These are phyloP conservation scores for Muricea muricata DNA, from an alignment of 92 coral and sea anemone genomes.

Conservation along the genomic window DNA sequence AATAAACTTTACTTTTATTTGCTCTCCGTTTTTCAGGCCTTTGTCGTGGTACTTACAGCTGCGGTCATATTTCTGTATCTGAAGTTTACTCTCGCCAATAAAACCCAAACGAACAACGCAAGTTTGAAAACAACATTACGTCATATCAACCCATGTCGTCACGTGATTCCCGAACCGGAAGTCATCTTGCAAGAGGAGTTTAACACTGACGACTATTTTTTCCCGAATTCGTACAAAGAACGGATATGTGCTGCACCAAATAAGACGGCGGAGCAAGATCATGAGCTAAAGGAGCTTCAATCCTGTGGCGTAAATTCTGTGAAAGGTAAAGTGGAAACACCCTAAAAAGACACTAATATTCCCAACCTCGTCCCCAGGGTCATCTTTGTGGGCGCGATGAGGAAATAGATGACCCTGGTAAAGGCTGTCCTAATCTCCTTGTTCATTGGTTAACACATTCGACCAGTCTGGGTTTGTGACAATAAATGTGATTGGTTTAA, in stretches of 20 bases:
- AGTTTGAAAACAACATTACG: not conserved
- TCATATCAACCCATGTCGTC: conserved; percentile 31
- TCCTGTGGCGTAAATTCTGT: not conserved
- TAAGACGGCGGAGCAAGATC: not conserved
- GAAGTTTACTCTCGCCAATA: not conserved
- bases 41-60: not conserved
- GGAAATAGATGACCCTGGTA: too few species aligned
- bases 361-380: too few species aligned
- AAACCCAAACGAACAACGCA: not conserved
- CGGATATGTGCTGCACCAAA: conserved; percentile 27
- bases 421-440: too few species aligned
- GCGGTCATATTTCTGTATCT: not conserved
- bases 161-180: conserved; percentile 32
- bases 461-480: too few species aligned
- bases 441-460: too few species aligned
- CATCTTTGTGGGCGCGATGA: too few species aligned
- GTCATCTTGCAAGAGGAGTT: conserved; percentile 28
- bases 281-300: not conserved
- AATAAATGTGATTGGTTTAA: too few species aligned
- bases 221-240: conserved; percentile 35
- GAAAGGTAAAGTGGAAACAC: not conserved
- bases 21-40: not conserved
- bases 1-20: too few species aligned
- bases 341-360: too few species aligned
- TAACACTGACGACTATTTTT: conserved; percentile 25